These are phyloP conservation scores for Harpagus bidentatus DNA, from an alignment of 2,113 vertebrate species.

Conservation along the genomic window DNA sequence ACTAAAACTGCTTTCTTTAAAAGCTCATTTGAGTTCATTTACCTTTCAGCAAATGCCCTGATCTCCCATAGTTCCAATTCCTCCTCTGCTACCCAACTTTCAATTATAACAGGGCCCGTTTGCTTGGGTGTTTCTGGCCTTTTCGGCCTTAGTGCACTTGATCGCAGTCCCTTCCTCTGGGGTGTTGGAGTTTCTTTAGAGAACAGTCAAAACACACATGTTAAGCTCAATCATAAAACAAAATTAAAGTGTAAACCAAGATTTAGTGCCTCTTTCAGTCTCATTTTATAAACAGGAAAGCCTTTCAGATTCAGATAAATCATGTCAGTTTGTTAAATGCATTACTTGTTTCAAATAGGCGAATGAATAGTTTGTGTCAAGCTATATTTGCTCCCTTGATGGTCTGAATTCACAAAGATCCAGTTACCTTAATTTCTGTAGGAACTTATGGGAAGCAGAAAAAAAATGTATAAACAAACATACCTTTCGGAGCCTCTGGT, in stretches of 20 bases:
- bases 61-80: slow-evolving; percentile 99
- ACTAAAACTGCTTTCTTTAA: background rate
- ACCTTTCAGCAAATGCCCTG: slow-evolving; percentile 98
- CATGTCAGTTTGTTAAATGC: background rate
- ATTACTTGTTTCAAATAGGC: background rate
- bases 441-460: background rate
- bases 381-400: background rate
- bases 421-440: background rate
- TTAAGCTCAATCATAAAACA: background rate
- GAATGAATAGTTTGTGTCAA: background rate
- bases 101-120: slow-evolving; percentile 96
- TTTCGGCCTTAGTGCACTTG: slow-evolving; percentile 93
- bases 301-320: background rate
- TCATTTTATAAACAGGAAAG: background rate
- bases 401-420: background rate
- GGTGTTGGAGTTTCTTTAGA: slow-evolving; percentile 93
- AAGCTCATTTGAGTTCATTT: background rate
- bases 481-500: slow-evolving; percentile 97
- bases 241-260: background rate
- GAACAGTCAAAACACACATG: slow-evolving; percentile 33
- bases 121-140: slow-evolving; percentile 95
- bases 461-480: background rate
- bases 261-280: background rate
- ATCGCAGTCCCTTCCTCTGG: slow-evolving; percentile 89
- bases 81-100: slow-evolving; percentile 97